Base-by-base conservation (phyloP, 2,888 invertebrate species). In the Hipparchia semele region DNA sequence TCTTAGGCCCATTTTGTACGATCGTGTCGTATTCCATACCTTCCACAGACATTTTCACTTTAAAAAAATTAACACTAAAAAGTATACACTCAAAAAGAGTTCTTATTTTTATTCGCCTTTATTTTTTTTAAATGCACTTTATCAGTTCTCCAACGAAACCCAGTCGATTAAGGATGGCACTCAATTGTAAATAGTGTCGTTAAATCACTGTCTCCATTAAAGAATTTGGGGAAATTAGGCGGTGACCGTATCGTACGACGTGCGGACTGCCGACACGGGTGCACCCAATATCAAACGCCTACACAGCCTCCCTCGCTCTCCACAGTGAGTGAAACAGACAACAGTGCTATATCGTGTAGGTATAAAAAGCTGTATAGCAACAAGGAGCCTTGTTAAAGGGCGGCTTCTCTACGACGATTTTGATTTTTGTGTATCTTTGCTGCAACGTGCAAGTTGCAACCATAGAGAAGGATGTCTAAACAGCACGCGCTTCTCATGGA, bases 1-100 rank as follows among this genome's bases (percentile, higher is more conserved):
- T 95, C 92, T 94, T 94, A 73, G 95, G 95, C 81, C 95, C 95
- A 89, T 95, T 95, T 86, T 95, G 95, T 81, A 95, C 94, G 81
- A 95, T 94, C 87, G 93, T 95, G 83, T 95, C 95, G 89, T 95
- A 95, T 92, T 95, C 95, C 89, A 95, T 92, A 84, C 95, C 95
- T 89, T 95, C 95, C 79, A 90, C 86, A 76, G 94, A 92, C 94
- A 94, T 95, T 86, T 83, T 86, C 88, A 89, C 87, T 87, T 73
- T 65, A 68, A 83, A 83, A 85, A 83, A 81, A 80, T 82, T 81
- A 81, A 83, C 88, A 90, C 90, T 72, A 83, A 83, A 87, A 86
- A 84, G 84, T 85, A 84, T 84, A 86, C 84, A 81, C 82, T 73
- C 23, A 58, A 23, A 78, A 77, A 80, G 78, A 78, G 68, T 73